Base-by-base conservation (phyloP, 2,113 vertebrate species). In the Merops nubicus region DNA sequence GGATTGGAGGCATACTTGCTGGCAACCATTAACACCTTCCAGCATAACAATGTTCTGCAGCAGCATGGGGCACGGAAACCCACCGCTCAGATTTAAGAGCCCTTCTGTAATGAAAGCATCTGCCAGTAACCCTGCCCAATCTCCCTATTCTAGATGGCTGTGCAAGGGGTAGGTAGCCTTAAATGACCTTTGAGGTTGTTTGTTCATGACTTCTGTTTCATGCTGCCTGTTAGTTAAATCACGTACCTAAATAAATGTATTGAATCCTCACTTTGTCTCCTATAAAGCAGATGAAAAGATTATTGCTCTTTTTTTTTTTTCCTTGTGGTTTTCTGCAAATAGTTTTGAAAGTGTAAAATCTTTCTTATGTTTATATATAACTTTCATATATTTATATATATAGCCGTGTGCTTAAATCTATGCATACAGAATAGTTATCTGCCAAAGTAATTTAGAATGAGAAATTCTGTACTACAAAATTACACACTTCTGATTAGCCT, bases 1-100 rank as follows among this genome's bases (percentile, higher is more conserved):
- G 86, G 63, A 78, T 63, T 51, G 14, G 64, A 92, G 60, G 57
- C 80, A 33, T 26, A 11, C 87, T 93, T 91, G 84, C 91, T 95
- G 86, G 73, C 60, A 95, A 42, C 84, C 80, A 92, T 95, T 91
- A 78, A 59, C 87, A 96, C 89, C 87, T 96, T 94, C 65, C 53
- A 89, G 73, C 69, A 19, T 43, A 91, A 91, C 50, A 78, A 53
- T 64, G 51, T 50, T 84, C 43, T 43, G 73, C 73, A 91, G 74
- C 94, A 89, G 84, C 21, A 1, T 75, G 91, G 51, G 87, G 91
- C 53, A 53, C 16, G 69, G 91, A 94, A 92, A 84, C 86, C 68
- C 76, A 77, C 33, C 0, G 47, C 26, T 90, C 20, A 2, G 22
- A 13, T 74, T 28, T 33, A 75, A 85, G 45, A 88, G 59, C 54